Percentiles rank a stretch among this genome's conserved stretches.
Evolutionary conservation across 2,888 invertebrate genomes (phyloP).

Genomic region (Aphidius colemani): DNA sequence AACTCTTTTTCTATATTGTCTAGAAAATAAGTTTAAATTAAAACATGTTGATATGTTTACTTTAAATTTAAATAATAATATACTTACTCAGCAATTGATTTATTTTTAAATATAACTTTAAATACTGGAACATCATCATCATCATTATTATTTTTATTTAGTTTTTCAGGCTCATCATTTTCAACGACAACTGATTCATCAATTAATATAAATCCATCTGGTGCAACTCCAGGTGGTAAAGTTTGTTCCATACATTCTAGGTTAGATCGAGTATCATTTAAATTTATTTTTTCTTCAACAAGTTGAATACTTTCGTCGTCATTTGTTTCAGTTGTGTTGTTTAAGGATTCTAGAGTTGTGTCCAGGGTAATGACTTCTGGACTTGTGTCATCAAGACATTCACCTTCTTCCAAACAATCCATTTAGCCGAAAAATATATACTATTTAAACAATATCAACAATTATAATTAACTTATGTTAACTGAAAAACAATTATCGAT

Average conservation of each 20-base stretch:
- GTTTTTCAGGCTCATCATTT: slow-evolving; percentile 11
- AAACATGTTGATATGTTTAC: too few relatives aligned
- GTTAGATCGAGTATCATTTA: slow-evolving; percentile 11
- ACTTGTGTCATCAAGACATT: too few relatives aligned
- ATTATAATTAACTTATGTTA: too few relatives aligned
- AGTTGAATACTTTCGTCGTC: slow-evolving; percentile 23
- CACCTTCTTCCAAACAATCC: too few relatives aligned
- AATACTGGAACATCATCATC: slow-evolving; percentile 40
- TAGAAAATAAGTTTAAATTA: slow-evolving; percentile 30
- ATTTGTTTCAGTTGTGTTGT: slow-evolving; percentile 34
- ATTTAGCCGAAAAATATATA: too few relatives aligned
- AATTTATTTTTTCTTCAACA: slow-evolving; percentile 29
- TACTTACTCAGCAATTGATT: slow-evolving; percentile 44
- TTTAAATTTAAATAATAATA: slow-evolving; percentile 7
- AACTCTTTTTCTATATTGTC: slow-evolving; percentile 42
- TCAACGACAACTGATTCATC: slow-evolving; percentile 35
- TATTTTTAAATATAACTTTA: slow-evolving; percentile 52
- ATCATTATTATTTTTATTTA: slow-evolving; percentile 15
- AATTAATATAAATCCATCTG: slow-evolving; percentile 39
- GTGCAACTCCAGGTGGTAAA: slow-evolving; percentile 42
- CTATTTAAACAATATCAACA: too few relatives aligned
- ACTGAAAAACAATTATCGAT: too few relatives aligned
- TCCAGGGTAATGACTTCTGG: slow-evolving; percentile 40
- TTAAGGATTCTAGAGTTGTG: slow-evolving; percentile 35
- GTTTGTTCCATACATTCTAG: slow-evolving; percentile 20